phyloP scores from a whole-genome alignment of 2,113 vertebrate species.

The Loxodonta africana region DNA sequence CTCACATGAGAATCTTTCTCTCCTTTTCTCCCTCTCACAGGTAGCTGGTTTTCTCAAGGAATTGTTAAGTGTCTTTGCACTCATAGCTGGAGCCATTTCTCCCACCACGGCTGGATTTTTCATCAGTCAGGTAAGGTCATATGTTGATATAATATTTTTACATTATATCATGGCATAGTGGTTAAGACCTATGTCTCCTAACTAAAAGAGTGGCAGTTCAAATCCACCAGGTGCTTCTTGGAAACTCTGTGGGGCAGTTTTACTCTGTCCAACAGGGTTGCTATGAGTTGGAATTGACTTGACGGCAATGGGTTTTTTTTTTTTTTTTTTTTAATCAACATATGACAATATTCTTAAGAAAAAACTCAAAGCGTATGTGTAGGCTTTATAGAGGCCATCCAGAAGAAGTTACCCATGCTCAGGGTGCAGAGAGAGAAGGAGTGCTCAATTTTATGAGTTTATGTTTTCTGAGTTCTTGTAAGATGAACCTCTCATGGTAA shows the following conservation, averaged over 20 bases:
- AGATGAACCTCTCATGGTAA: neutral
- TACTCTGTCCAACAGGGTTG: too few species aligned
- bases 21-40: neutral
- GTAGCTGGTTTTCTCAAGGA: conserved; percentile 70
- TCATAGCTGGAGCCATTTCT: conserved; percentile 43
- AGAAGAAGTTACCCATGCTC: neutral
- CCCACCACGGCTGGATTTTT: conserved; percentile 57
- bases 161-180: too few species aligned
- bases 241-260: too few species aligned
- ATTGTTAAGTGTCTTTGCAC: conserved; percentile 11
- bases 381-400: too few species aligned
- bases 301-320: too few species aligned
- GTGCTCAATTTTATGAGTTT: neutral
- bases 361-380: neutral
- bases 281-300: too few species aligned
- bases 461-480: neutral
- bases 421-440: neutral
- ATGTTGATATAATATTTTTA: neutral
- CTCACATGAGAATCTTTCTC: neutral
- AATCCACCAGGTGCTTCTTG: too few species aligned
- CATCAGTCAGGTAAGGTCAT: conserved; percentile 60
- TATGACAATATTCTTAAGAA: neutral
- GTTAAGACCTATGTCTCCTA: too few species aligned
- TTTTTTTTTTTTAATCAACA: too few species aligned
- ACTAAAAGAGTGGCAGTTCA: too few species aligned